A percentile compares a stretch with the other conserved stretches of the same genome.
Evolutionary conservation across 2,888 invertebrate genomes (phyloP).

Genomic region (Dorcus parallelipipedus): DNA sequence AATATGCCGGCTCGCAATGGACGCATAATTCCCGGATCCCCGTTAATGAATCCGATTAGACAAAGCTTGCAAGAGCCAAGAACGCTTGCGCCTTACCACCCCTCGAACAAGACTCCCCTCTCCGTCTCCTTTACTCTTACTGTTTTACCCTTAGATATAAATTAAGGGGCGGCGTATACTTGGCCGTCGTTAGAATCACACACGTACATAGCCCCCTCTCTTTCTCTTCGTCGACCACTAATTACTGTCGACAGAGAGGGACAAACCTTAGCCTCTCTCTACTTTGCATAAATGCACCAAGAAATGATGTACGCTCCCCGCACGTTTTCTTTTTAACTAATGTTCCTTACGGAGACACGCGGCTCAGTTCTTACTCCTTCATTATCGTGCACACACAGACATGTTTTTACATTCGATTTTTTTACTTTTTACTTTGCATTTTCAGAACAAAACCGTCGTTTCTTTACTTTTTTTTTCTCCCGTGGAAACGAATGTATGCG

Average conservation of each 20-base stretch:
- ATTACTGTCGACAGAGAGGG: slow-evolving; percentile 46
- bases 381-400: slow-evolving; percentile 24
- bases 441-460: slow-evolving; percentile 26
- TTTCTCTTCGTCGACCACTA: slow-evolving; percentile 47
- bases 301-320: slow-evolving; percentile 39
- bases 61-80: slow-evolving; percentile 50
- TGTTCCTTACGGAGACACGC: slow-evolving; percentile 5
- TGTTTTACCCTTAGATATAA: slow-evolving; percentile 52
- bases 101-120: slow-evolving; percentile 32
- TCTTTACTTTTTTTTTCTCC: slow-evolving; percentile 18
- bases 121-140: slow-evolving; percentile 40
- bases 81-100: slow-evolving; percentile 48
- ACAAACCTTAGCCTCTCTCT: slow-evolving; percentile 18
- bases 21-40: slow-evolving; percentile 56
- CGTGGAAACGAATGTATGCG: slow-evolving; percentile 10
- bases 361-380: slow-evolving; percentile 2
- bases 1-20: slow-evolving; percentile 54
- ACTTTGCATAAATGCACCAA: slow-evolving; percentile 49
- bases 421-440: slow-evolving; percentile 21
- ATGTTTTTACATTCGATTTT: slow-evolving; percentile 27
- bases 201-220: slow-evolving; percentile 45
- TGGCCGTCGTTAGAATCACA: slow-evolving; percentile 48
- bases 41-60: slow-evolving; percentile 61
- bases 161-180: slow-evolving; percentile 52
- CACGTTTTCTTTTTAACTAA: slow-evolving; percentile 35